phyloP scores from a whole-genome alignment of 2,113 vertebrate genomes.

The Romanogobio albipinnatus region DNA sequence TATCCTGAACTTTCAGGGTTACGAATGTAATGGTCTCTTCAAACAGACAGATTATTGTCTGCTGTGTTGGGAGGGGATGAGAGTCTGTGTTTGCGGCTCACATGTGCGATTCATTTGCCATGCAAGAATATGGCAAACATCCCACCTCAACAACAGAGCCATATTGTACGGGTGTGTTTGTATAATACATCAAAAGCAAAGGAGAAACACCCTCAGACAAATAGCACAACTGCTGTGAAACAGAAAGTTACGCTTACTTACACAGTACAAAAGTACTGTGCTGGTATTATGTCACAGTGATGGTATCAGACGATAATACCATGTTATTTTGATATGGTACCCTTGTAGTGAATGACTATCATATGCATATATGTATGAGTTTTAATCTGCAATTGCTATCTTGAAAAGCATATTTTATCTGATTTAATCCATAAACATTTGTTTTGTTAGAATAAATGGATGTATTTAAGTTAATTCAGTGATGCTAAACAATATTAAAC shows the following conservation, averaged over 20 bases:
- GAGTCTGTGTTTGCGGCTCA: background rate
- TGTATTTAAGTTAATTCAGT: background rate
- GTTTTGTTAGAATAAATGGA: background rate
- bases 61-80: background rate
- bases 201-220: background rate
- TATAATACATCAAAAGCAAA: conserved; percentile 13
- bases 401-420: background rate
- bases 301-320: background rate
- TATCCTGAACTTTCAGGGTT: conserved; percentile 9
- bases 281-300: background rate
- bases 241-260: background rate
- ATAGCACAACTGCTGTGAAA: background rate
- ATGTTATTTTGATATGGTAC: conserved; percentile 11
- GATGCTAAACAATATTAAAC: background rate
- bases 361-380: background rate
- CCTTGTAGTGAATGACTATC: background rate
- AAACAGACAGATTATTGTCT: conserved; percentile 24
- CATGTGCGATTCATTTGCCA: conserved; percentile 30
- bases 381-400: background rate
- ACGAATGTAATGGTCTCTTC: background rate
- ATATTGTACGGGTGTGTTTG: conserved; percentile 1
- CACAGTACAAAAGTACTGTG: background rate
- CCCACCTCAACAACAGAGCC: conserved; percentile 10
- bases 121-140: conserved; percentile 12
- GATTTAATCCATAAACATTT: background rate